Conservation (phyloP, 2,888 invertebrate genomes). For the Craniophora ligustri region DNA sequence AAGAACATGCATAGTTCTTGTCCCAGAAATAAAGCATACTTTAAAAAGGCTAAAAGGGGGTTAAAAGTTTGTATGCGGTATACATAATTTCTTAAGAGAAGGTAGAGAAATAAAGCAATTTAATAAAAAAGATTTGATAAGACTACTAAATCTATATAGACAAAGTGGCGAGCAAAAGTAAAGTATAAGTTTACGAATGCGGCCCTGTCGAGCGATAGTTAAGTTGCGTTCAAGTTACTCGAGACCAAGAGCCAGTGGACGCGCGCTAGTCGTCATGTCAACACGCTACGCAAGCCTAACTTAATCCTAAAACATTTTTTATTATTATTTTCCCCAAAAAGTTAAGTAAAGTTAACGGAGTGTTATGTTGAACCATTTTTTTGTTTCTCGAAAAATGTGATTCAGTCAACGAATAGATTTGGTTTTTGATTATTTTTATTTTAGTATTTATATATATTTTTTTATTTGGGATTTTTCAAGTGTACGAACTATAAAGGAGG, state of each 20-base stretch:
- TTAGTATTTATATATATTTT: too few species aligned
- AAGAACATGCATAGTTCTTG: too few species aligned
- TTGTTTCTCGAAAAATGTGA: conserved; percentile 84
- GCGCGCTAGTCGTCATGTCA: conserved; percentile 45
- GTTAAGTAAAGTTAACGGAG: conserved; percentile 58
- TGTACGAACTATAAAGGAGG: conserved; percentile 58
- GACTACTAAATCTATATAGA: too few species aligned
- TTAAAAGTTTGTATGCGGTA: too few species aligned
- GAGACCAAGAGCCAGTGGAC: conserved; percentile 47
- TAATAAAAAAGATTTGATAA: too few species aligned
- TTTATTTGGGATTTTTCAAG: conserved; percentile 54
- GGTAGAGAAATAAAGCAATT: too few species aligned
- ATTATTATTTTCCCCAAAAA: conserved; percentile 37
- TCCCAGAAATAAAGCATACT: too few species aligned
- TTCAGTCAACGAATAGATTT: conserved; percentile 74
- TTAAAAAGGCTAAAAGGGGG: too few species aligned
- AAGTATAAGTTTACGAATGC: conserved; percentile 47
- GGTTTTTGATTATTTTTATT: conserved; percentile 57
- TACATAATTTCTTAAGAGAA: too few species aligned
- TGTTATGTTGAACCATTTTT: conserved; percentile 81
- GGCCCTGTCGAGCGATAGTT: conserved; percentile 62
- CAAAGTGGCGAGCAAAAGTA: too few species aligned
- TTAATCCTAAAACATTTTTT: conserved; percentile 39
- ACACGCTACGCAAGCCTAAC: conserved; percentile 51
- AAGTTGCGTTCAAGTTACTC: conserved; percentile 53